These are phyloP conservation scores for Dicranocentrus wangi DNA, from an alignment of 2,888 invertebrate species.

Conservation along the genomic window DNA sequence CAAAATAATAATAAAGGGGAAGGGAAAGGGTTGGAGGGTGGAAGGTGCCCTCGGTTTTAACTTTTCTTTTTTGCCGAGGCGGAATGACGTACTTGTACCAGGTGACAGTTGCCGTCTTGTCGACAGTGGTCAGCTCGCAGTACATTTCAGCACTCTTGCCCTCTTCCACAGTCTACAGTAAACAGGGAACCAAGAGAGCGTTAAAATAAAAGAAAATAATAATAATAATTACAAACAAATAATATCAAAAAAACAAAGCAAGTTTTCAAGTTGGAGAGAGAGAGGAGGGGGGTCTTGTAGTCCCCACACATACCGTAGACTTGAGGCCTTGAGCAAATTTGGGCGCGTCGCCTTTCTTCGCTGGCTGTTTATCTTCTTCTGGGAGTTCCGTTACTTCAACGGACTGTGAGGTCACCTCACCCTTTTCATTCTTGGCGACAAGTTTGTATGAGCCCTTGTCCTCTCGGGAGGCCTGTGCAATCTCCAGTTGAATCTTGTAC, in stretches of 20 bases:
- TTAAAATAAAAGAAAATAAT: conserved; percentile 13
- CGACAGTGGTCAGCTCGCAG: conserved; percentile 83
- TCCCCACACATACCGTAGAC: conserved; percentile 81
- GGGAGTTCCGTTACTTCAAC: conserved; percentile 91
- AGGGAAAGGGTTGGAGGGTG: too few species aligned
- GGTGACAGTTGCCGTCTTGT: conserved; percentile 86
- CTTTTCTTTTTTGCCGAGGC: too few species aligned
- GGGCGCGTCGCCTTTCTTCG: conserved; percentile 82
- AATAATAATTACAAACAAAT: conserved; percentile 1
- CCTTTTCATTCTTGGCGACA: conserved; percentile 93
- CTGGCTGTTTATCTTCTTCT: conserved; percentile 78
- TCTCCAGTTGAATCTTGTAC: conserved; percentile 91
- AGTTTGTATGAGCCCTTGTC: conserved; percentile 94
- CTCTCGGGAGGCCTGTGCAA: conserved; percentile 84
- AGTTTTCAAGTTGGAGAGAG: background rate
- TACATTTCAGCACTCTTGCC: conserved; percentile 86
- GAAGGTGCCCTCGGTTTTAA: too few species aligned
- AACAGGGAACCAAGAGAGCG: conserved; percentile 13
- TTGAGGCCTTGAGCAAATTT: conserved; percentile 85
- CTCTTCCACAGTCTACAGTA: conserved; percentile 80
- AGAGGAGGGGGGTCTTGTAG: conserved; percentile 7
- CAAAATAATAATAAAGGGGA: too few species aligned
- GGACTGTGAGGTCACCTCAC: conserved; percentile 90
- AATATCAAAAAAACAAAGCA: background rate
- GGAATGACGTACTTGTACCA: conserved; percentile 90